Conservation (phyloP, 2,888 invertebrate genomes). For the Hydriomena furcata region DNA sequence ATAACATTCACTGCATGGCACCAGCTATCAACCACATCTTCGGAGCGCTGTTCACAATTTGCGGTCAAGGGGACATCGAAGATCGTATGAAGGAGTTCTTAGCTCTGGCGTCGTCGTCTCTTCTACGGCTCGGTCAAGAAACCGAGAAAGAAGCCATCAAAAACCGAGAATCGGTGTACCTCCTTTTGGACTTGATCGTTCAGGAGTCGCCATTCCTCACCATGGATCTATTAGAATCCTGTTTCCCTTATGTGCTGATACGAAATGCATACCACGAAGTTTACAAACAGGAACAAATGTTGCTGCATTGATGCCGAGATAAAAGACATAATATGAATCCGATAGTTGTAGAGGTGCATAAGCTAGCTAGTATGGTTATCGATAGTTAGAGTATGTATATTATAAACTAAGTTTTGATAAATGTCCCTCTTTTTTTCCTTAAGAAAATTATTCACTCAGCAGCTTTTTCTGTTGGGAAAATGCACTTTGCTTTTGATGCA, state of each 20-base stretch:
- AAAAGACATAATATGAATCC: constrained; percentile 38
- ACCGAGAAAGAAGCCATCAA: constrained; percentile 96
- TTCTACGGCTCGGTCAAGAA: constrained; percentile 97
- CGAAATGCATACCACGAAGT: constrained; percentile 99
- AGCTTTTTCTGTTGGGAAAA: background rate
- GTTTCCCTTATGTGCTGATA: constrained; percentile 99
- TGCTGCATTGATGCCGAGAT: constrained; percentile 67
- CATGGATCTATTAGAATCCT: constrained; percentile 99
- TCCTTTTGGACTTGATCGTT: constrained; percentile 98
- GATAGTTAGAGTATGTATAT: constrained; percentile 4
- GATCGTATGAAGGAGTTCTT: constrained; percentile 98
- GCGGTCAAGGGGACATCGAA: constrained; percentile 97
- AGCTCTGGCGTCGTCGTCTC: constrained; percentile 96
- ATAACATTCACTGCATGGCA: constrained; percentile 99
- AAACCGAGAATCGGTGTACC: constrained; percentile 98
- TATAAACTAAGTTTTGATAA: background rate
- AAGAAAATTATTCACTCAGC: background rate
- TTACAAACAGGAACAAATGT: constrained; percentile 92
- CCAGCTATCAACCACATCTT: constrained; percentile 98
- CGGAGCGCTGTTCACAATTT: constrained; percentile 97
- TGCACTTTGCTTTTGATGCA: constrained; percentile 5
- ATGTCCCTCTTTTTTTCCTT: constrained; percentile 1
- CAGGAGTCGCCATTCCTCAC: constrained; percentile 99
- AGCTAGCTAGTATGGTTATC: constrained; percentile 14
- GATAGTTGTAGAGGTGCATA: constrained; percentile 10